Evolutionary conservation across 64 coral and sea anemone genomes (phyloP).

Genomic region (Montipora foliosa): DNA sequence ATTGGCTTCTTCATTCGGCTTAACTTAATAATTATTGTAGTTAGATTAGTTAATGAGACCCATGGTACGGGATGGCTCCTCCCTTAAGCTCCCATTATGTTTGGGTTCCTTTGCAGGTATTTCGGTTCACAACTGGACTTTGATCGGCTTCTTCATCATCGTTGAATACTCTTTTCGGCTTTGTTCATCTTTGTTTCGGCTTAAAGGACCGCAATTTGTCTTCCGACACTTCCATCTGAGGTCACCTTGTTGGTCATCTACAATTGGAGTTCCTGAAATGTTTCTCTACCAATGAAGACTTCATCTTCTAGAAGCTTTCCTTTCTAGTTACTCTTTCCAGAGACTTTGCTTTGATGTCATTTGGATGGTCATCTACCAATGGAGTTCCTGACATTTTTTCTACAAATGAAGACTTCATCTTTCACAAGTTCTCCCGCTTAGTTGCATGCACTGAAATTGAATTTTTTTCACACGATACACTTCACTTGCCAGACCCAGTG

Average conservation of each 20-base stretch:
- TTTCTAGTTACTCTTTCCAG: no score
- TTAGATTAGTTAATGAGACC: not conserved
- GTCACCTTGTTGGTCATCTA: not conserved
- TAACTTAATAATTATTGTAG: not conserved
- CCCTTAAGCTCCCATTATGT: not conserved
- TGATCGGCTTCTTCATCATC: not conserved
- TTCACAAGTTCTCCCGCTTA: not conserved
- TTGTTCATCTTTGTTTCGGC: not conserved
- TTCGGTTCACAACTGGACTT: not conserved
- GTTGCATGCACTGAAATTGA: not conserved
- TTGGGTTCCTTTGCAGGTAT: constrained; percentile 17
- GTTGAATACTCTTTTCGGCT: not conserved
- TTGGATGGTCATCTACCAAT: not conserved
- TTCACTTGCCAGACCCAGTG: not conserved
- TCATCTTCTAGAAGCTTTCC: no score
- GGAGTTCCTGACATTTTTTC: not conserved
- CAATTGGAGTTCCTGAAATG: no score
- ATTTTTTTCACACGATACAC: not conserved
- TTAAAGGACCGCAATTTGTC: not conserved
- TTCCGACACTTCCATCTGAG: not conserved
- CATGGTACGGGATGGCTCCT: not conserved
- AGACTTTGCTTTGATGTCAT: no score
- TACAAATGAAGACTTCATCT: not conserved
- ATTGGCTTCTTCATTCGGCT: not conserved
- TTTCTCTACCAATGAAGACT: no score